Conservation (phyloP, 2,888 invertebrate genomes). For the Chelonus formosanus region DNA sequence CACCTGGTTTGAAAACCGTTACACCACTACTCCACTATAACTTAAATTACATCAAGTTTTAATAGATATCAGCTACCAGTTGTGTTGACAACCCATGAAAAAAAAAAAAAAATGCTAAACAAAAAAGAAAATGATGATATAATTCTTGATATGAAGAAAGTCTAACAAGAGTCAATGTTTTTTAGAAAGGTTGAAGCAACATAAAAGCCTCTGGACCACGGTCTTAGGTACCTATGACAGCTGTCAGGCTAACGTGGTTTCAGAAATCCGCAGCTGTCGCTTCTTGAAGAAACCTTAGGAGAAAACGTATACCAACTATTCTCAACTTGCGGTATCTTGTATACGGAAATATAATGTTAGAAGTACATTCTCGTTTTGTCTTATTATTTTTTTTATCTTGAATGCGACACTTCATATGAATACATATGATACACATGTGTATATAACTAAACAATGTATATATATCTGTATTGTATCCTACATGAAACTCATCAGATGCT, state of each 20-base stretch:
- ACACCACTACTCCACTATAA: constrained; percentile 9
- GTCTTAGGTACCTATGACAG: constrained; percentile 25
- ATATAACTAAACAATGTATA: too few species aligned
- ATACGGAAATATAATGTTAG: not conserved
- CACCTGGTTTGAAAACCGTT: constrained; percentile 10
- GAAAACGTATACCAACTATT: constrained; percentile 5
- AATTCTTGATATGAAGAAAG: too few species aligned
- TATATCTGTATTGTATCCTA: too few species aligned
- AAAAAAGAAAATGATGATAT: not conserved
- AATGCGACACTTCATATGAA: too few species aligned
- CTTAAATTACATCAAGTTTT: not conserved
- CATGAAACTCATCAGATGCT: too few species aligned
- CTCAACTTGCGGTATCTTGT: constrained; percentile 5
- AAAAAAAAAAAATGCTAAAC: not conserved
- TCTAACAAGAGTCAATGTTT: too few species aligned
- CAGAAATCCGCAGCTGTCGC: constrained; percentile 38
- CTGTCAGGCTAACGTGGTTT: constrained; percentile 33
- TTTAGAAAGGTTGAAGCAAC: too few species aligned
- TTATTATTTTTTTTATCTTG: too few species aligned
- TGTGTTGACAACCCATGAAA: too few species aligned
- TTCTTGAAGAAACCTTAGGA: constrained; percentile 33
- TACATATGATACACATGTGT: not conserved
- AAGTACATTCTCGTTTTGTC: too few species aligned
- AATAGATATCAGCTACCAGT: not conserved
- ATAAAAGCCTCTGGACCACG: constrained; percentile 18